Evolutionary conservation across 2,888 invertebrate species (phyloP), one percentile per base, ranked within the genome.

Genomic region (Prionchulus punctatus): DNA sequence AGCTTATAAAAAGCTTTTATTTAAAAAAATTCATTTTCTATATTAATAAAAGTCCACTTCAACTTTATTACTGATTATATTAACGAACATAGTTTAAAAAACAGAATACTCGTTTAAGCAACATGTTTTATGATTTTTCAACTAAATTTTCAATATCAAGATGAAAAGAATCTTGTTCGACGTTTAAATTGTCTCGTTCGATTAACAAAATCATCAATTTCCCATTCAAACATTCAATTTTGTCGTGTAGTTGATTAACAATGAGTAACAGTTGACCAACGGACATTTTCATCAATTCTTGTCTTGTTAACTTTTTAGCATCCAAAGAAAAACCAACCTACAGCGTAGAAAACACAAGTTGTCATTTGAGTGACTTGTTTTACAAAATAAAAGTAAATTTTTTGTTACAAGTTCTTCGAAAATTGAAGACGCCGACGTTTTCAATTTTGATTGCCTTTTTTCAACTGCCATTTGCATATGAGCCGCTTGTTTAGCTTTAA

Each of bases 181-280:
- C 92, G 75, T 92, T 91, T 52, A 92, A 78, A 73, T 92, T 91
- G 75, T 96, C 94, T 62, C 92, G 79, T 67, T 86, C 85, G 80
- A 92, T 82, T 65, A 94, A 76, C 23, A 30, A 47, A 43, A 53
- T 30, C 27, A 36, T 47, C 49, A 26, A 28, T 48, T 21, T 12
- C 25, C 23, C 30, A 50, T 43, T 12, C 18, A 31, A 1, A 52
- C 21, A 50, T 12, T 50, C 28, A 23, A 50, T 65, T 73, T 70
- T 69, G 79, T 86, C 84, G 75, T 90, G 90, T 59, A 92, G 77
- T 75, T 90, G 90, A 73, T 92, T 91, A 60, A 90, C 89, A 65
- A 92, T 84, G 60, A 91, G 86, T 79, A 91, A 86, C 59, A 90
- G 76, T 75, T 91, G 90, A 42, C 89, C 86, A 59, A 91, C 82